Evolutionary conservation across 64 coral and sea anemone genomes (phyloP), one percentile per base, ranked within the genome.

Genomic region (Trachythela sp.): DNA sequence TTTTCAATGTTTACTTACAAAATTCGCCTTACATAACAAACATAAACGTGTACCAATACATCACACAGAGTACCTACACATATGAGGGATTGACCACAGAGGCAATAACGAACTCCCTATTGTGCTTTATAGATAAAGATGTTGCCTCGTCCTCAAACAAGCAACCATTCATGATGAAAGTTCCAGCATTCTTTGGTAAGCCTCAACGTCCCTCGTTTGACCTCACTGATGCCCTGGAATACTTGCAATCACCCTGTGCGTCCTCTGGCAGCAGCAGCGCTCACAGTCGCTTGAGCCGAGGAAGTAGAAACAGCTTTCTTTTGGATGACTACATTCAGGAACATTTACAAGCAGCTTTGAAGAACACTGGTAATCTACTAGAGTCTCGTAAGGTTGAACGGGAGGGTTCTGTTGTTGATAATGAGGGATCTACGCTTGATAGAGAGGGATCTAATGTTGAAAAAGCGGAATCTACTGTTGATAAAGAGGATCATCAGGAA

Each of bases 191-290:
- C 31, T 17, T 83, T 8, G 92, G 85, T 39, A 90, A 92, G 54
- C 89, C 88, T 0, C 92, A 92, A 32, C 91, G 86, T 54, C 95
- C 95, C 20, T 97, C 95, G 8, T 97, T 97, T 88, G 95, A 97
- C 48, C 70, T 97, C 31, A 85, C 93, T 48, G 95, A 97, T 87
- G 95, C 84, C 5, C 83, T 97, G 64, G 85, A 92, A 17, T 88
- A 75, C 83, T 48, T 97, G n/a, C 85, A 84, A 39, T 97, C 93
- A 18, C 95, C 95, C 48, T 71, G 39, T 72, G 88, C 87, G 38
- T 48, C 85, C 10, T 91, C 67, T 88, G 17, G 68, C 11, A 92
- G 76, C 35, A 88, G 59, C 33, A 91, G 95, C 56, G 56, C 56
- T 18, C 56, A 64, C 17, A 64, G 56, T 27, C 56, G 56, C 48